phyloP scores from a whole-genome alignment of 2,113 vertebrate genomes.

The Nyctereutes procyonoides region DNA sequence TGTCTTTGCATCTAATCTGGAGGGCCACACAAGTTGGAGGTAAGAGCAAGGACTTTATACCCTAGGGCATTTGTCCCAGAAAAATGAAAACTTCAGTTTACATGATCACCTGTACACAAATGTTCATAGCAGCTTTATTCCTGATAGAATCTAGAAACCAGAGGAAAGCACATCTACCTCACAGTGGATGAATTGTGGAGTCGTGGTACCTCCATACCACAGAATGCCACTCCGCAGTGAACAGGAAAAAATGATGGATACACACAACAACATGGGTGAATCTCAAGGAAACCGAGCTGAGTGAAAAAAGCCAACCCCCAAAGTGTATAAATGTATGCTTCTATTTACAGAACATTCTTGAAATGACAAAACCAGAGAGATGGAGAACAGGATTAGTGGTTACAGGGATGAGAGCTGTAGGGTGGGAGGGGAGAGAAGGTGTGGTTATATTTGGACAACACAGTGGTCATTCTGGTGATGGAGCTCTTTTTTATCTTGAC shows the following conservation, averaged over 20 bases:
- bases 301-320: background rate
- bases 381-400: background rate
- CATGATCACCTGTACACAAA: background rate
- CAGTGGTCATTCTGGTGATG: rapidly evolving
- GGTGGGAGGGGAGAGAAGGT: background rate
- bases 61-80: background rate
- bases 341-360: background rate
- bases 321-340: background rate
- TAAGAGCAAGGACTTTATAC: background rate
- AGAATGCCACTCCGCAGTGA: background rate
- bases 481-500: background rate
- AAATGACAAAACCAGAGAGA: background rate
- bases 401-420: rapidly evolving
- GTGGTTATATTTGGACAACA: background rate
- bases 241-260: rapidly evolving
- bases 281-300: background rate
- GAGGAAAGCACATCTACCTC: background rate
- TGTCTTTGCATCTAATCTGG: background rate
- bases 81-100: conserved; percentile 28
- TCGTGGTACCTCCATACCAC: rapidly evolving
- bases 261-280: too few species aligned
- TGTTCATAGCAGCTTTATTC: background rate
- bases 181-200: background rate
- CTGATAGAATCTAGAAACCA: background rate
- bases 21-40: background rate